Base-by-base conservation (phyloP, 2,797 vertebrate genomes). In the Clarias platycephalus region DNA sequence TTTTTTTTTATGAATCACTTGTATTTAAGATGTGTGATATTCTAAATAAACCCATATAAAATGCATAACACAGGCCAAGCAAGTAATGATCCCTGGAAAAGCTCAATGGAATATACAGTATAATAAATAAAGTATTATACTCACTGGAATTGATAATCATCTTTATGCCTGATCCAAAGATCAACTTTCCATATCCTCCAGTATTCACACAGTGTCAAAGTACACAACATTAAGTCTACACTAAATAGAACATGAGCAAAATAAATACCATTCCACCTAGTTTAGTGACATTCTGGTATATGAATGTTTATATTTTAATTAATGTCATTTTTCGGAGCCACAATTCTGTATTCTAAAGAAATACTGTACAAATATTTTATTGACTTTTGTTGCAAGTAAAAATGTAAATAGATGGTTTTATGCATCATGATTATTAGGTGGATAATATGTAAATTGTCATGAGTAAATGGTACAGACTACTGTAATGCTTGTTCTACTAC, bases 101-200 rank as follows among this genome's bases (percentile, higher is more conserved):
- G 53, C 12, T 31, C 2, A 57, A 81, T 66, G 3, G n/a, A 64
- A 8, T 8, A 15, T 70, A 53, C 12, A 13, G 49, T 53, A 22
- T 57, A 58, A 55, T n/a, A 10, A 62, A 60, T 26, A 63, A 57
- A 57, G 3, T 20, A 18, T 70, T 8, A 74, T 16, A 90, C 91
- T 91, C 79, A 91, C 91, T 87, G 67, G 71, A 1, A 40, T 60
- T 4, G 49, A 91, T 64, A 0, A 26, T 53, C 1, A 92, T 64
- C 60, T 82, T 80, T 3, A 87, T 88, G 16, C 88, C 90, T 0
- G 57, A n/a, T 63, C 87, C 91, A 90, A 91, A 92, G n/a, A 88
- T 10, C 0, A 91, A 55, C 83, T 31, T 91, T 62, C 58, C 40
- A 80, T 86, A 87, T 2, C 9, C 44, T 0, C 67, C 0, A 63